Base-by-base conservation (phyloP, 1,140 invertebrate genomes). In the Monochamus saltuarius region DNA sequence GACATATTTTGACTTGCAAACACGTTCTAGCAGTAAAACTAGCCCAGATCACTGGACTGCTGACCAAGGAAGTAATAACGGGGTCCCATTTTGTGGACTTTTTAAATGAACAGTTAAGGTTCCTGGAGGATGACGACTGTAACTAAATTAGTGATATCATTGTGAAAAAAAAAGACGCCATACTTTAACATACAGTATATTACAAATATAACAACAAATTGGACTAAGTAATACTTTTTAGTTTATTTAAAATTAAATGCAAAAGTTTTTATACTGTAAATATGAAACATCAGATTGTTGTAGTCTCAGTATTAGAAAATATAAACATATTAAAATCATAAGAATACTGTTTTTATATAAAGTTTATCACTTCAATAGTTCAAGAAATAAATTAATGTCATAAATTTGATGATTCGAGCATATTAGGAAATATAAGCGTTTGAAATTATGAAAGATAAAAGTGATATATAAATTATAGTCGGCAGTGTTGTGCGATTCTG, bases 11-110 rank as follows among this genome's bases (percentile, higher is more conserved):
- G 22, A 86, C 82, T 13, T 89, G 85, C 67, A 83, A 88, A 67
- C 87, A 89, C 70, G 74, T 88, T 38, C 67, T 89, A 58, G 86
- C 83, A 8, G 79, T 78, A 22, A 82, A 82, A 73, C 64, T 89
- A 51, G 79, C 82, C 10, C 56, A 79, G 45, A 78, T 84, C 34
- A 74, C 78, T 16, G 70, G 73, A 1, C 82, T 79, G 70, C 73
- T 80, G 1, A 71, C 65, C 4, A 67, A 72, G 34, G 78, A 83
- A 67, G 76, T 75, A 55, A 69, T 87, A 38, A 79, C 79, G 0
- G 64, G 56, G 14, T 61, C 56, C 1, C 57, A 68, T 37, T 68
- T 67, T 52, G 61, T 66, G 1, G 68, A 73, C 16, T 65, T 69
- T 45, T 56, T 73, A 40, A 67, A 68, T 17, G 50, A 58, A 45